Percentiles rank a stretch among this genome's conserved stretches.
Conservation (phyloP, 2,888 invertebrate species). For the Esperia sulphurella region DNA sequence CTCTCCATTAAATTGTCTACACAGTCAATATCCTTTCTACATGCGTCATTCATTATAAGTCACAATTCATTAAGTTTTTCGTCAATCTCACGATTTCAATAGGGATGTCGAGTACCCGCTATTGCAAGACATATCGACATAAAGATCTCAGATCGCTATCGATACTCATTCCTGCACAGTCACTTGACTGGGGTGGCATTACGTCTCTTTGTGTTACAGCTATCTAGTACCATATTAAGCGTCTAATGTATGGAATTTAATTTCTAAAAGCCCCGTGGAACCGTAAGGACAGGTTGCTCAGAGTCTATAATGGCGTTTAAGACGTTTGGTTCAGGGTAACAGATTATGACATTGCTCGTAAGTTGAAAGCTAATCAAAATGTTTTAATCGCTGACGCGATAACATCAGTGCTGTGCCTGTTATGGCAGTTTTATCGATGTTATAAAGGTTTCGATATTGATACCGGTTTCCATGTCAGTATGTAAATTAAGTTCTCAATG, state of each 20-base stretch:
- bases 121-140: slow-evolving; percentile 69
- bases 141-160: slow-evolving; percentile 71
- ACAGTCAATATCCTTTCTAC: slow-evolving; percentile 51
- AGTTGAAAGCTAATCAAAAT: slow-evolving; percentile 79
- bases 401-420: slow-evolving; percentile 56
- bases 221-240: slow-evolving; percentile 71
- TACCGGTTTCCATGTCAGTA: slow-evolving; percentile 3
- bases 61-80: slow-evolving; percentile 77
- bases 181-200: slow-evolving; percentile 76
- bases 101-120: slow-evolving; percentile 72
- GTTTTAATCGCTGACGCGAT: slow-evolving; percentile 78
- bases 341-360: slow-evolving; percentile 73
- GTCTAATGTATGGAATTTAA: slow-evolving; percentile 74
- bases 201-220: slow-evolving; percentile 70
- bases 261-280: slow-evolving; percentile 56
- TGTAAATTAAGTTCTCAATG: not conserved
- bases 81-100: slow-evolving; percentile 70
- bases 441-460: slow-evolving; percentile 22
- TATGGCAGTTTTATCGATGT: slow-evolving; percentile 1
- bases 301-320: slow-evolving; percentile 57
- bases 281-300: slow-evolving; percentile 54
- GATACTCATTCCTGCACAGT: slow-evolving; percentile 68
- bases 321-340: slow-evolving; percentile 56
- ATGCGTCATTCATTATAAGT: slow-evolving; percentile 73
- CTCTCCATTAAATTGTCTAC: slow-evolving; percentile 31